Conservation (phyloP, 2,113 vertebrate genomes). For the Protobothrops flavoviridis region DNA sequence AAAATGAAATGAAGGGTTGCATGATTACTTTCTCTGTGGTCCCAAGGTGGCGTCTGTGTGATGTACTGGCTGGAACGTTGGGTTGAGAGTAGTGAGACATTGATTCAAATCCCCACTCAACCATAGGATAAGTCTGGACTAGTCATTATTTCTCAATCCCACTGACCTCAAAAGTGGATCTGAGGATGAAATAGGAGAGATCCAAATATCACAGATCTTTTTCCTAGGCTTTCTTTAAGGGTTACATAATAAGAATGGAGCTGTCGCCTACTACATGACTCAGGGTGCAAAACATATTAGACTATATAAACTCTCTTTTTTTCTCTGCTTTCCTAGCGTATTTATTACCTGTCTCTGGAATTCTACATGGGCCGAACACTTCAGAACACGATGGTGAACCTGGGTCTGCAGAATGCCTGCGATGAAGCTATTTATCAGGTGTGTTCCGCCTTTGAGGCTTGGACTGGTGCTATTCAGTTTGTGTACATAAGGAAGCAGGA, state of each 20-base stretch:
- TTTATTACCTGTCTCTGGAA: conserved; percentile 88
- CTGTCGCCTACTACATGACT: not conserved
- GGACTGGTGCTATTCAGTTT: not conserved
- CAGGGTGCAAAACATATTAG: not conserved
- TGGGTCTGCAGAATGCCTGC: conserved; percentile 83
- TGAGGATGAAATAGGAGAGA: not conserved
- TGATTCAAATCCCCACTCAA: not conserved
- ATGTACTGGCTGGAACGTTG: not conserved
- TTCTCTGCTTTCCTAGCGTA: conserved; percentile 64
- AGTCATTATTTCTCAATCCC: not conserved
- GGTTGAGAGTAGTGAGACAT: not conserved
- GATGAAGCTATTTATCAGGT: conserved; percentile 91
- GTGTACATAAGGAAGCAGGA: not conserved
- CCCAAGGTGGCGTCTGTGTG: not conserved
- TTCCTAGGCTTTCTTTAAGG: not conserved
- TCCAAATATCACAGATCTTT: not conserved
- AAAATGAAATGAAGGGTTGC: not conserved
- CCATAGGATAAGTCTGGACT: not conserved
- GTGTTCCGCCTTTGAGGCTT: conserved; percentile 17
- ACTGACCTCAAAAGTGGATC: not conserved
- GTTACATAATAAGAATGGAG: not conserved
- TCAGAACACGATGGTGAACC: conserved; percentile 91
- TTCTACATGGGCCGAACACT: conserved; percentile 91
- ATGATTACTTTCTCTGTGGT: not conserved
- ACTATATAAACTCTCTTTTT: conserved; percentile 1